Base-by-base conservation (phyloP, 2,113 vertebrate species). In the Saguinus imperator region DNA sequence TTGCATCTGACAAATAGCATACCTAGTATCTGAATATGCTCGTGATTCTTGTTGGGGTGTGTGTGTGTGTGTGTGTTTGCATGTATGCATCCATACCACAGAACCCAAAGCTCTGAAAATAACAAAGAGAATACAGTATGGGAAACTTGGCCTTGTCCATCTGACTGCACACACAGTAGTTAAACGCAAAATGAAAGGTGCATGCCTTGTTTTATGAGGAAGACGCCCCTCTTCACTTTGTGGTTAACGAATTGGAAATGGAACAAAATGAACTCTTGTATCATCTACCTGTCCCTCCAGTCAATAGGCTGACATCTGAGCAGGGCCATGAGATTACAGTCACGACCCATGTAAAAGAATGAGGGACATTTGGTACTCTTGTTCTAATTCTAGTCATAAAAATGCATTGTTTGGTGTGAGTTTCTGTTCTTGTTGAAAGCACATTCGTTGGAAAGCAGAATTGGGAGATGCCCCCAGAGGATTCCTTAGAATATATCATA, bases 371-470 rank as follows among this genome's bases (percentile, higher is more conserved):
- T 97, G 97, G 93, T 95, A 95, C 90, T 97, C 92, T 96, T 97
- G 92, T 98, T 97, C 95, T 95, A 97, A 86, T 97, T 94, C 95
- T 85, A 76, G 76, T 97, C 94, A 92, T 98, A 97, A 98, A 98
- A 98, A 98, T 98, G 97, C 98, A 98, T 98, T 96, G 64, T 92
- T 96, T 98, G 97, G 94, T 87, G 7, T 70, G 95, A 96, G 96
- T 97, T 98, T 97, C 96, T 97, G 94, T 96, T 94, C 94, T 95
- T 68, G 83, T 96, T 96, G 87, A 57, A 94, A 96, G 89, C 80
- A 58, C 94, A 94, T 95, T 96, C 89, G 73, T 40, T 48, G 73
- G 83, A 92, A 93, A 94, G 76, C 58, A 87, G 92, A 87, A 57
- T 93, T 57, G 16, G 52, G 16, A 61, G 70, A 92, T 70, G n/a